Conservation (phyloP, 2,888 invertebrate species). For the Eupithecia insigniata region DNA sequence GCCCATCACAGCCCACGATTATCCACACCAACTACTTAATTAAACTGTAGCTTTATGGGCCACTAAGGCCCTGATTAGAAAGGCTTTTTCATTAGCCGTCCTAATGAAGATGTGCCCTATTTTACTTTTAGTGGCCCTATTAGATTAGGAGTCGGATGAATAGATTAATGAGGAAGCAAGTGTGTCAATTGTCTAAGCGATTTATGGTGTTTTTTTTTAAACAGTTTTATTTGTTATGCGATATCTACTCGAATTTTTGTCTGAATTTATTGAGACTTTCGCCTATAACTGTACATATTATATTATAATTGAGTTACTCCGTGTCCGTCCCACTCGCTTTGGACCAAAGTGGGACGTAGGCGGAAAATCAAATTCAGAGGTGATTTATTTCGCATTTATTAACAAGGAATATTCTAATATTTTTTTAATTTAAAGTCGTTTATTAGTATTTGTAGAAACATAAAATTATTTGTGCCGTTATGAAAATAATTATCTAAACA, state of each 20-base stretch:
- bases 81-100: conserved; percentile 25
- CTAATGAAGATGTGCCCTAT: conserved; percentile 2
- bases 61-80: conserved; percentile 26
- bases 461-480: no score
- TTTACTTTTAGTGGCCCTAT: background rate
- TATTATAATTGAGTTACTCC: no score
- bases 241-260: background rate
- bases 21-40: conserved; percentile 13
- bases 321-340: no score
- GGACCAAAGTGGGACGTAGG: no score
- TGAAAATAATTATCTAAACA: no score
- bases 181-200: background rate
- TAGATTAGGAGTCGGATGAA: background rate
- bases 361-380: no score
- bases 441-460: no score
- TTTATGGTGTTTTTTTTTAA: background rate
- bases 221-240: background rate
- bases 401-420: no score
- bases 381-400: no score
- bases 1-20: background rate
- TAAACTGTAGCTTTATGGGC: conserved; percentile 20
- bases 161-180: background rate
- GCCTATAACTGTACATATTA: no score
- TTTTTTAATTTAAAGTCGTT: no score
- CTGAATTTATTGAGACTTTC: no score